Evolutionary conservation across 2,888 invertebrate genomes (phyloP).

Genomic region (Molorchus minor): DNA sequence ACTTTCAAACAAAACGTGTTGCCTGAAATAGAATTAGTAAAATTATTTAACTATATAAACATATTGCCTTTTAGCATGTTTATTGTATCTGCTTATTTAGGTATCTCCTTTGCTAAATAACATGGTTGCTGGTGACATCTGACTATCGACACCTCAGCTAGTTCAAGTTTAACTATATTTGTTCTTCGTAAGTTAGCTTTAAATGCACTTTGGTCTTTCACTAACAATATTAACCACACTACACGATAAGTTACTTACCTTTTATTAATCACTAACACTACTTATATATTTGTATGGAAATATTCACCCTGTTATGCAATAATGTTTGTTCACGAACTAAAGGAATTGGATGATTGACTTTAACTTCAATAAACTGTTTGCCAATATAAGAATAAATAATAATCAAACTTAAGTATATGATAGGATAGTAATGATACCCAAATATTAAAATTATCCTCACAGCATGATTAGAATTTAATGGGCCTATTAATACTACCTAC

Average conservation of each 20-base stretch:
- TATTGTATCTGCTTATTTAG: slow-evolving; percentile 42
- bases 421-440: too few relatives aligned
- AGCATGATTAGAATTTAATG: slow-evolving; percentile 4
- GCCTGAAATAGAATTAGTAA: slow-evolving; percentile 1
- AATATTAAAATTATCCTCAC: background rate
- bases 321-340: too few relatives aligned
- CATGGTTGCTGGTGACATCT: slow-evolving; percentile 52
- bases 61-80: slow-evolving; percentile 33
- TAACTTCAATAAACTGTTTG: too few relatives aligned
- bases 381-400: too few relatives aligned
- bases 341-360: too few relatives aligned
- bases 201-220: slow-evolving; percentile 30
- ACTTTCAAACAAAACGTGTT: too few relatives aligned
- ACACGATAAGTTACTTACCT: slow-evolving; percentile 21
- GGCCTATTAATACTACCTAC: background rate
- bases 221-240: slow-evolving; percentile 27
- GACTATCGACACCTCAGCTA: slow-evolving; percentile 46
- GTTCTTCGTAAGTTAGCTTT: slow-evolving; percentile 50
- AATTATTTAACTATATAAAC: slow-evolving; percentile 13
- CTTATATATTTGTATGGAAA: too few relatives aligned
- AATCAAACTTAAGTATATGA: too few relatives aligned
- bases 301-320: too few relatives aligned
- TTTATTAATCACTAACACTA: slow-evolving; percentile 24
- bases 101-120: slow-evolving; percentile 51
- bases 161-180: slow-evolving; percentile 44